Evolutionary conservation across 2,888 invertebrate genomes (phyloP), one percentile per base, ranked within the genome.

Genomic region (Bedellia somnulentella): DNA sequence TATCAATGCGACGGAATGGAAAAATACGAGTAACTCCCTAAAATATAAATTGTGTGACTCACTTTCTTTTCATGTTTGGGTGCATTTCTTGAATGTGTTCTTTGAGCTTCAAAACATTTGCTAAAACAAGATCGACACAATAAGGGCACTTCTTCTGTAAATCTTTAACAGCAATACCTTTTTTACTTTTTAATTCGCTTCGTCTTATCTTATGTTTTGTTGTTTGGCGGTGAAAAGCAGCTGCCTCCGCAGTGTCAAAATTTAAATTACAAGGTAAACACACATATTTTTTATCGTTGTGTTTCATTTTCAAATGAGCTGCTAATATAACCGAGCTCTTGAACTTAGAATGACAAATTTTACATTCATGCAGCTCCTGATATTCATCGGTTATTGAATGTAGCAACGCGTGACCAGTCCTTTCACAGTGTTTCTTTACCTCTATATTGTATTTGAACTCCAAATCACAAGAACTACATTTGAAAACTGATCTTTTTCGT

Each of bases 401-500:
- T 1, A 63, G 52, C 15, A 67, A 47, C 11, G 52, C 46, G 40
- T 85, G 80, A 3, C 73, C 80, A 39, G 60, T 79, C 42, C 54
- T 55, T 40, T 64, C 43, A 41, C 78, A 64, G 48, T 87, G 88
- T 8, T 75, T 56, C 29, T 85, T 80, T 17, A 92, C 57, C 52
- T 90, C 86, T 6, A 87, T 71, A 38, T 91, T 92, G 47, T 85
- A 87, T 10, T 83, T 78, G 51, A 93, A 93, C 21, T 78, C 68
- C 45, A 80, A 70, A 6, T 55, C 52, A 52, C 93, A 94, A 12
- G 80, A 79, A 2, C 59, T 60, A 52, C 93, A 93, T 35, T 67
- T 59, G 3, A 87, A 53, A 0, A 78, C 67, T 2, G 78, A 71
- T 35, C 83, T 81, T 46, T 85, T 85, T 37, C 85, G 79, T 34